Conservation (phyloP, 2,888 invertebrate genomes). For the Sialis lutaria region DNA sequence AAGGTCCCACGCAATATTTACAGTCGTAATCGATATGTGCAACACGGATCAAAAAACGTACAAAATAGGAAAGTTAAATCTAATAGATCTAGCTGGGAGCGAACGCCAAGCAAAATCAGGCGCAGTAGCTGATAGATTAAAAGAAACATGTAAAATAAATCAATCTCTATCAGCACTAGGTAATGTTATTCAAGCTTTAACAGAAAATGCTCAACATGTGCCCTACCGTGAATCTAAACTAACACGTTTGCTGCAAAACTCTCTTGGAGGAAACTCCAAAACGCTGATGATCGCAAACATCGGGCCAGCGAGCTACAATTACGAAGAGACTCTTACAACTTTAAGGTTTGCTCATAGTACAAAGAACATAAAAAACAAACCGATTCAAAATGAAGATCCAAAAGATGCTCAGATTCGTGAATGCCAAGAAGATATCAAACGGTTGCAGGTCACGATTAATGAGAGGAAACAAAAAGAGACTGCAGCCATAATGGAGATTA, state of each 20-base stretch:
- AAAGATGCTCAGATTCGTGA: conserved; percentile 88
- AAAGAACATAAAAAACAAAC: conserved; percentile 97
- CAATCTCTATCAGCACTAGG: conserved; percentile 92
- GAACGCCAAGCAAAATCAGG: conserved; percentile 95
- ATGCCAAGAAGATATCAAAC: conserved; percentile 86
- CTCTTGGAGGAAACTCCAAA: conserved; percentile 94
- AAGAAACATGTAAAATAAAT: conserved; percentile 96
- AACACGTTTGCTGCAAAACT: conserved; percentile 91
- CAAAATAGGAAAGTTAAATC: conserved; percentile 86
- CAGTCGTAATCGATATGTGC: conserved; percentile 92
- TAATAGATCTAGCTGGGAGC: conserved; percentile 96
- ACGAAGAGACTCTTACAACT: conserved; percentile 95
- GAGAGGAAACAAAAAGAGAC: conserved; percentile 6
- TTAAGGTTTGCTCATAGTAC: conserved; percentile 90
- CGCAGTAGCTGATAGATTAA: conserved; percentile 79
- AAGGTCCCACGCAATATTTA: conserved; percentile 94
- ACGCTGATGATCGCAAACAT: conserved; percentile 99
- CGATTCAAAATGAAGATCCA: conserved; percentile 96
- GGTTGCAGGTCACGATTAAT: conserved; percentile 26
- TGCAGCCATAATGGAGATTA: conserved; percentile 24
- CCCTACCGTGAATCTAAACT: conserved; percentile 96
- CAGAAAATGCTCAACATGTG: conserved; percentile 87
- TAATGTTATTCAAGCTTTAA: conserved; percentile 94
- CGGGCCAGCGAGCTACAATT: conserved; percentile 94
- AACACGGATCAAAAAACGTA: conserved; percentile 40